Evolutionary conservation across 2,113 vertebrate genomes (phyloP).

Genomic region (Scytalopus superciliaris): DNA sequence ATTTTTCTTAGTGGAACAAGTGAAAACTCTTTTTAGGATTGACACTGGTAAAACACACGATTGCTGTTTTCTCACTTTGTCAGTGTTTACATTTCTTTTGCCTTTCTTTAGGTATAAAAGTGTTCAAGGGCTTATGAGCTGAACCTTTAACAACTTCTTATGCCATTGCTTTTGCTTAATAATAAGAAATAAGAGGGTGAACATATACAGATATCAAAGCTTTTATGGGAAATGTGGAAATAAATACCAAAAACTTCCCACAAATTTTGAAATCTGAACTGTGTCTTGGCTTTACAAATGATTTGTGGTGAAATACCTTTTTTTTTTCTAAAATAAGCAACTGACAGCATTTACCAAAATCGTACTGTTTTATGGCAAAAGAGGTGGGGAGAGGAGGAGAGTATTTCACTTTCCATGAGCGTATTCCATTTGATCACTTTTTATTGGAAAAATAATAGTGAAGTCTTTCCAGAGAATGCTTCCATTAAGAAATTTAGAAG

Average conservation of each 20-base stretch:
- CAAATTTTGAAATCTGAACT: not conserved
- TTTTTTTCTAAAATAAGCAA: not conserved
- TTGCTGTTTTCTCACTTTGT: not conserved
- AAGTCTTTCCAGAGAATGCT: not conserved
- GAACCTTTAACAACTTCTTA: not conserved
- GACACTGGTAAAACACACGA: not conserved
- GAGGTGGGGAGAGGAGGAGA: fast-evolving
- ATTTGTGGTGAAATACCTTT: not conserved
- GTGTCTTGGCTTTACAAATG: not conserved
- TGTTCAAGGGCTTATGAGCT: not conserved
- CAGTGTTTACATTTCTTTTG: not conserved
- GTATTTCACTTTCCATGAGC: not conserved
- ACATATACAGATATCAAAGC: not conserved
- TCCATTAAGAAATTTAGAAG: not conserved
- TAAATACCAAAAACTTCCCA: not conserved
- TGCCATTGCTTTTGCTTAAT: not conserved
- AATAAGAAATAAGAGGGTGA: not conserved
- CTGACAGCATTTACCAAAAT: constrained; percentile 13
- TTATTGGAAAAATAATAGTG: constrained; percentile 5
- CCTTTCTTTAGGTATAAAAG: not conserved
- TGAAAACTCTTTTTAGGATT: not conserved
- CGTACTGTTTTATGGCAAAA: not conserved
- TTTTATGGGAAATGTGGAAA: not conserved
- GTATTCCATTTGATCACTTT: constrained; percentile 4
- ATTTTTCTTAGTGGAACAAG: not conserved